Evolutionary conservation across 1,140 invertebrate species (phyloP), one percentile per base, ranked within the genome.

Genomic region (Drosophila bocki): DNA sequence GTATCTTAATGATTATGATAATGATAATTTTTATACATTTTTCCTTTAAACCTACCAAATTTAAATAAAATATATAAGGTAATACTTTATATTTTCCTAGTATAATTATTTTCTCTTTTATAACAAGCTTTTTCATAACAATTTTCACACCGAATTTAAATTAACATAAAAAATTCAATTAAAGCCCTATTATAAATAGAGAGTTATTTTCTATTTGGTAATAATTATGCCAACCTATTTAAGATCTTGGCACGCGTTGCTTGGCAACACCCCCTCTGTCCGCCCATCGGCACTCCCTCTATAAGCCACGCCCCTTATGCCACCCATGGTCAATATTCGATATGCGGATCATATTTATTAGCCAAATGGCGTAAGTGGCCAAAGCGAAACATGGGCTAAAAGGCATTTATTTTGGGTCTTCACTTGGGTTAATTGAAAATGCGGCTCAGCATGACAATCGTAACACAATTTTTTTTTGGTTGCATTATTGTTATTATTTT

Each of bases 291-390:
- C 37, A 64, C 54, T n/a, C 26, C 54, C 17, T 5, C 22, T 7
- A 13, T 12, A 11, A 29, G 60, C n/a, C 53, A 45, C 54, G 41
- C 75, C 63, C 26, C 44, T 3, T 13, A 26, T 35, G 42, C 39
- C 67, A 29, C 58, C 61, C 71, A 71, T 87, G 70, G 82, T 80
- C 71, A 83, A 86, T 80, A 88, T 88, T 77, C 35, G 45, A 80
- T 86, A 77, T 87, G 65, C 83, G 71, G 54, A 63, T 67, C 35
- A 59, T 61, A 60, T 69, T 78, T 77, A 78, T 75, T 75, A 35
- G 65, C 62, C 64, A 41, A 60, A 72, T 48, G 45, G 64, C 59
- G 78, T 70, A 61, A 53, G 32, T 53, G 48, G 44, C 29, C 37
- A 17, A 44, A 45, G 32, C 48, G 47, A 54, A 47, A 33, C 3